phyloP scores from a whole-genome alignment of 2,797 vertebrate genomes.

The Xenops minutus region DNA sequence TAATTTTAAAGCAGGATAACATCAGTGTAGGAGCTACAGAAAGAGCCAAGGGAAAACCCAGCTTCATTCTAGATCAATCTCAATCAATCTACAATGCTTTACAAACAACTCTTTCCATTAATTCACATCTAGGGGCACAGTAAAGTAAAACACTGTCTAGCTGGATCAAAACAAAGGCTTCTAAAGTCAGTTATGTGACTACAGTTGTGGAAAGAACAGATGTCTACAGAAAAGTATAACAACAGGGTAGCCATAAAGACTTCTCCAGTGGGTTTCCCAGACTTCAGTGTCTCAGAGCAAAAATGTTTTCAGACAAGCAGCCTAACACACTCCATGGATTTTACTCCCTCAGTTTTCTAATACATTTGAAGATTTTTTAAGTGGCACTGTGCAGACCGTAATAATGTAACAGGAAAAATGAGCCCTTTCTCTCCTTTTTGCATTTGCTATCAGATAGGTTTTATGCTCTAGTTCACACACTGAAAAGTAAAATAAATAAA shows the following conservation, averaged over 20 bases:
- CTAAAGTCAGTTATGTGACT: background rate
- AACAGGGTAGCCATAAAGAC: background rate
- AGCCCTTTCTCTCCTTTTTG: background rate
- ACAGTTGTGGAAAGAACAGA: background rate
- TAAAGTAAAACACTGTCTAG: background rate
- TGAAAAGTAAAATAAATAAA: background rate
- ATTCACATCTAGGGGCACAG: background rate
- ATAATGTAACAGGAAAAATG: background rate
- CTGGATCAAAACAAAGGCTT: background rate
- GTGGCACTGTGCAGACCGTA: background rate
- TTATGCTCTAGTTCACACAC: background rate
- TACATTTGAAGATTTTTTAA: background rate
- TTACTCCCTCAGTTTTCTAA: background rate
- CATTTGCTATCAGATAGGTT: background rate
- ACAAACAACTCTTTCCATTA: slow-evolving; percentile 12
- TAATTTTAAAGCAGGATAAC: slow-evolving; percentile 30
- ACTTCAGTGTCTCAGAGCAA: background rate
- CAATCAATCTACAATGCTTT: background rate
- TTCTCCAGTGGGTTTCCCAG: background rate
- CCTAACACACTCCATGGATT: background rate
- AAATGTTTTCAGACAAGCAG: background rate
- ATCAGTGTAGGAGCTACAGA: slow-evolving; percentile 17
- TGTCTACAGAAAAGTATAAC: background rate
- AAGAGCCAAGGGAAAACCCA: slow-evolving; percentile 23
- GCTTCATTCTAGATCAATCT: background rate